Percentiles rank a stretch among this genome's conserved stretches.
phyloP scores from a whole-genome alignment of 1,140 invertebrate genomes.

The Phymastichus coffea region DNA sequence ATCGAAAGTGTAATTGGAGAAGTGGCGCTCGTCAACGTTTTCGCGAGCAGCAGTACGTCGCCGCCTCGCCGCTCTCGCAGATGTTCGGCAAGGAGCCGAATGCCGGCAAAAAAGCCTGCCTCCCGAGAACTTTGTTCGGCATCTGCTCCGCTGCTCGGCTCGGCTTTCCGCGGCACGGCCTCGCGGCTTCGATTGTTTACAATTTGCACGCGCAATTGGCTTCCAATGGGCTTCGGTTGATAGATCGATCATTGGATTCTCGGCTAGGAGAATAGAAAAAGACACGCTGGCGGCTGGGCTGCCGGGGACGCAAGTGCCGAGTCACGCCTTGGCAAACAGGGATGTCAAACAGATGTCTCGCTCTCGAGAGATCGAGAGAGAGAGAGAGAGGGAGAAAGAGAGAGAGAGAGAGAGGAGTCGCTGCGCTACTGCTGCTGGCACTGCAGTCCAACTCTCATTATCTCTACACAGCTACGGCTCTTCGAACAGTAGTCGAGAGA shows the following conservation, averaged over 20 bases:
- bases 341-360: conserved; percentile 58
- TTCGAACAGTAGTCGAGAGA: background rate
- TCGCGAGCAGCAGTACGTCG: too few species aligned
- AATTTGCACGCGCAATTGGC: conserved; percentile 57
- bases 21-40: conserved; percentile 12
- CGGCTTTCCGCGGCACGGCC: background rate
- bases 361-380: background rate
- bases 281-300: conserved; percentile 36
- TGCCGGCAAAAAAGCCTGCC: background rate
- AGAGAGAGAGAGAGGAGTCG: background rate
- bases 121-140: conserved; percentile 32
- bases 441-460: background rate
- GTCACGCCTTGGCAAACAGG: conserved; percentile 59
- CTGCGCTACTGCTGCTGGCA: background rate
- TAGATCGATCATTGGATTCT: conserved; percentile 51
- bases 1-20: conserved; percentile 5
- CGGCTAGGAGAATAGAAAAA: background rate
- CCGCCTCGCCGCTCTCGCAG: conserved; percentile 22
- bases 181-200: conserved; percentile 52
- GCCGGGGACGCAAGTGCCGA: conserved; percentile 52
- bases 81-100: conserved; percentile 4
- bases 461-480: background rate
- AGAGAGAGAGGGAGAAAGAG: background rate
- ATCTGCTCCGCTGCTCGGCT: conserved; percentile 28
- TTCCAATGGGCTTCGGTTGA: conserved; percentile 43